Evolutionary conservation across 2,113 vertebrate species (phyloP).

Genomic region (rabbit (Oryctolagus cuniculus)): mOryCun1.1 NC_091440.1:118732001-118732500

Average conservation of each 20-base stretch:
- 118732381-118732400: not conserved
- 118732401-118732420: not conserved
- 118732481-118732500: too few relatives aligned
- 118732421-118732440: not conserved
- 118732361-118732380: not conserved
- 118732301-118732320: constrained; percentile 21
- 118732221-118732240: not conserved
- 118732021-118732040: not conserved
- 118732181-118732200: not conserved
- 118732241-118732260: not conserved
- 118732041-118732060: not conserved
- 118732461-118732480: too few relatives aligned
- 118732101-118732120: not conserved
- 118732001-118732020: not conserved
- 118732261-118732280: not conserved
- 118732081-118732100: not conserved
- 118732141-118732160: not conserved
- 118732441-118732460: not conserved
- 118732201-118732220: not conserved
- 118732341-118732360: not conserved
- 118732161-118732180: not conserved
- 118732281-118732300: not conserved
- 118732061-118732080: not conserved
- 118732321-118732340: not conserved
- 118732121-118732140: not conserved